Conservation (phyloP, 1,140 invertebrate species). For the Argopecten irradians region DNA sequence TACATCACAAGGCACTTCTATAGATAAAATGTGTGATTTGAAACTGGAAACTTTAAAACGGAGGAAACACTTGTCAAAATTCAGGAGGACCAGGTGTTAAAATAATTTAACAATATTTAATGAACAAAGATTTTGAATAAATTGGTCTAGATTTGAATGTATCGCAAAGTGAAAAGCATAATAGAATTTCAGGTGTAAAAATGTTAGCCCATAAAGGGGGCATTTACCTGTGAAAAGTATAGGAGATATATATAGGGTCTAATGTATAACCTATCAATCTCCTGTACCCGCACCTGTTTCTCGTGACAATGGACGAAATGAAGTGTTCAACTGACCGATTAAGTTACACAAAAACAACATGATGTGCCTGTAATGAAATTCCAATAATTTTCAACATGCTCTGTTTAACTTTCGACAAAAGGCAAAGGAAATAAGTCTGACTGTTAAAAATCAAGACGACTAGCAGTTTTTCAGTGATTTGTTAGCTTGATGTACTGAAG, state of each 20-base stretch:
- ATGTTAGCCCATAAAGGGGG: neutral
- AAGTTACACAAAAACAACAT: slow-evolving; percentile 23
- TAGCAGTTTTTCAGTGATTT: neutral
- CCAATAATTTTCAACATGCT: neutral
- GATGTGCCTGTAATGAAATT: slow-evolving; percentile 17
- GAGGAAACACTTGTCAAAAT: slow-evolving; percentile 1
- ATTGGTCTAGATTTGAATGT: neutral
- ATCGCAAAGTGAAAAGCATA: neutral
- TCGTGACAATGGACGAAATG: neutral
- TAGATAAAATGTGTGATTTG: too few species aligned
- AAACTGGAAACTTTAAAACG: neutral
- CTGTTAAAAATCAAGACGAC: neutral
- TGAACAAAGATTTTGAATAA: neutral
- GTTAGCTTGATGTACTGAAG: neutral
- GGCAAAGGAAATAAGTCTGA: neutral
- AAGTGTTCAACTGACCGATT: slow-evolving; percentile 1
- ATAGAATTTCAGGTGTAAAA: neutral
- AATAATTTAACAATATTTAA: neutral
- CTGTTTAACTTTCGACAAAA: neutral
- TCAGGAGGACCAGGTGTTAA: neutral
- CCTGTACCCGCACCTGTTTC: neutral
- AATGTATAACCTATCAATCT: neutral
- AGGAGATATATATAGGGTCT: neutral
- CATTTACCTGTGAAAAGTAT: neutral
- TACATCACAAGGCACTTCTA: too few species aligned